Base-by-base conservation (phyloP, 2,888 invertebrate genomes). In the Rhimphoctona megacephalus region DNA sequence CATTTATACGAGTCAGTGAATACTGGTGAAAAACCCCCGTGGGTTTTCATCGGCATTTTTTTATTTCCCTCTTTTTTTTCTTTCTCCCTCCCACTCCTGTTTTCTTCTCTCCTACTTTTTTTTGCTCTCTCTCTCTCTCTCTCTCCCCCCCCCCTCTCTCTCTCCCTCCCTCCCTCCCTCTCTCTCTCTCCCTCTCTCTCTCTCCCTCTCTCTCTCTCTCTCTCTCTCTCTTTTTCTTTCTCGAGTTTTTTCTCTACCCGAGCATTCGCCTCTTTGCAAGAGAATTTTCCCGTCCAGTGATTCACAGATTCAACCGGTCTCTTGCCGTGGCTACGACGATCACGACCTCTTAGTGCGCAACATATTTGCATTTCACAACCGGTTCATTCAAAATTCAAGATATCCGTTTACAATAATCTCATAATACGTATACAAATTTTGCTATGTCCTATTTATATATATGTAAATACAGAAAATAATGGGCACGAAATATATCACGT, bases 1-100 rank as follows among this genome's bases (percentile, higher is more conserved):
- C 30, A 39, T 74, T 66, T 66, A 61, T 77, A 39, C 79, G 79
- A 79, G 69, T 79, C 79, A 52, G 79, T 79, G 79, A 79, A 66
- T 57, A 30, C 69, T 43, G 30, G 36, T 54, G 54, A 36, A 57
- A 79, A 79, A 69, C 54, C 57, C 69, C 69, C 61, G 69, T 57
- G 57, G 57, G 61, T 78, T 78, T 78, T 69, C 57, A 78, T 78
- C 78, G 78, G 39, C 78, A 36, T 54, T 78, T 69, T 39, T 54
- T 14, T 30, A 36, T 36, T 43, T 52, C 36, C 19, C 52, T 19
- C 36, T 19, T 33, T n/a, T 25, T 76, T 33, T 64, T 36, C 1
- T 39, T 39, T 66, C 66, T 52, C 49, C 33, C 36, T 6, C 52
- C 36, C 66, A 5, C 64, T 9, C 0, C 11, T 22, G 7, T 22